Base-by-base conservation (phyloP, 2,113 vertebrate genomes). In the Thinocorus orbignyianus region DNA sequence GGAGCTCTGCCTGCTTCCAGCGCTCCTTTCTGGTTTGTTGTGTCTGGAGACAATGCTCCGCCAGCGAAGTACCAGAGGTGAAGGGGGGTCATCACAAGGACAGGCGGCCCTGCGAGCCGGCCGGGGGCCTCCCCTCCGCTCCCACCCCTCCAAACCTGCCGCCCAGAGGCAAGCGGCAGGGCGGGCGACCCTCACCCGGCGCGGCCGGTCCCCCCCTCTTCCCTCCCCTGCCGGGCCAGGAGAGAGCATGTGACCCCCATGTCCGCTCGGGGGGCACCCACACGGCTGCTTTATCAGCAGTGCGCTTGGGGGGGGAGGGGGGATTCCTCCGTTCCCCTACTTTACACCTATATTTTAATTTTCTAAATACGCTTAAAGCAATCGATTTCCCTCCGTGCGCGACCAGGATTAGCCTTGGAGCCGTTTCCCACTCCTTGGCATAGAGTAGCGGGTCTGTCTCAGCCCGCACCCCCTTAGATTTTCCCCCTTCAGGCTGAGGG, bases 11-110 rank as follows among this genome's bases (percentile, higher is more conserved):
- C 95, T 86, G 94, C 74, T 93, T 93, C 25, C 68, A 65, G 76
- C 54, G 81, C 84, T 80, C 68, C 71, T 62, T 62, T 83, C 92
- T 25, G 88, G 55, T 86, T 95, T 95, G 94, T 95, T 95, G 96
- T 95, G 95, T 94, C 96, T 95, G 96, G 70, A 92, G 87, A 88
- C 92, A 90, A 81, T 66, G 85, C 92, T 96, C 72, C 88, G 87
- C 73, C 90, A 64, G 72, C 24, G 70, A 91, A 74, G 69, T 10
- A 87, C 65, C 81, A 13, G 92, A 88, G 87, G 93, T 95, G 95
- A 92, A 90, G 49, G 91, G 80, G 94, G 94, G 94, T 78, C 92
- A 92, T 54, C 91, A 86, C 51, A 31, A 11, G 49, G 58, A 60
- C 72, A 80, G 60, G 76, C 31, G 26, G 88, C 39, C 44, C 78